Evolutionary conservation across 2,888 invertebrate genomes (phyloP), one percentile per base, ranked within the genome.

Genomic region (Orgyia antiqua): DNA sequence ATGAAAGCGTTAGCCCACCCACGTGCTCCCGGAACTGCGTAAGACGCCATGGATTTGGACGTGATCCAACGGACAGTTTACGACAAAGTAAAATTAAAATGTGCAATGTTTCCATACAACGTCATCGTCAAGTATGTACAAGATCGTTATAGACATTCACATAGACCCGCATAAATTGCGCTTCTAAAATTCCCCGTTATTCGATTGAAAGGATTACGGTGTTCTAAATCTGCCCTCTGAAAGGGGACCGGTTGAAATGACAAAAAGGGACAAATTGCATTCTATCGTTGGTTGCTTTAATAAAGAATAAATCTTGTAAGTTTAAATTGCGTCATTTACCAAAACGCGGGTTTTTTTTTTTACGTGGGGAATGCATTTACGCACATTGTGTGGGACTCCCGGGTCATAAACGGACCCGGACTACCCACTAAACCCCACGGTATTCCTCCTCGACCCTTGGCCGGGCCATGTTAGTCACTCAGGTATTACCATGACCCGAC

Each of bases 201-300:
- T 65, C 64, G 71, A 72, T 71, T 69, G 68, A 75, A 74, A 68
- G 74, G 75, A 78, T 77, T 76, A 77, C 65, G 60, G 50, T 63
- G 65, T 68, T 64, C 69, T 73, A 71, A 72, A 68, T 64, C 74
- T 69, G 69, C 65, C 66, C 60, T 58, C 45, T 36, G 45, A 48
- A 20, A 58, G 60, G 65, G 67, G 58, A 48, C 49, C 46, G 48
- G 24, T 36, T 45, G 38, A 36, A 36, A 40, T 28, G 36, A 42
- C 47, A 50, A 52, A 67, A 68, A 61, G 62, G 64, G 63, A 68
- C 72, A 73, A 74, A 69, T 71, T 69, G 68, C 61, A 61, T 60
- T 57, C 50, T 60, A 49, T 45, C 49, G 50, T 42, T 27, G 31
- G 24, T 31, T 30, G 21, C 18, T 35, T 51, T 29, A 28, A 42